Percentiles rank a stretch among this genome's conserved stretches.
phyloP scores from a whole-genome alignment of 1,140 invertebrate genomes.

The Drosophila persimilis region DNA sequence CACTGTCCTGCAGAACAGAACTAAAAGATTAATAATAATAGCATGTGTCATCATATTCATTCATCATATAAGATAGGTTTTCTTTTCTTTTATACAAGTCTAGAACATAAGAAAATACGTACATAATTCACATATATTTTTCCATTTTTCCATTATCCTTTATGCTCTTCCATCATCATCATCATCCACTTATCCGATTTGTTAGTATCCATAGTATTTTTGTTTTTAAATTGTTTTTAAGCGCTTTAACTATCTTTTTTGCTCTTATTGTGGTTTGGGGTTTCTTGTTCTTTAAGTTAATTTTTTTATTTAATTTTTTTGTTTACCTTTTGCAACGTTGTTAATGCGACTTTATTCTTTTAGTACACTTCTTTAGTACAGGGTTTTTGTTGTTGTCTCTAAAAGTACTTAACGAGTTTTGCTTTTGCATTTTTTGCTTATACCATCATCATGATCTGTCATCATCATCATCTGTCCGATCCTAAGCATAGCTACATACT shows the following conservation, averaged over 20 bases:
- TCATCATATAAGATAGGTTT: constrained; percentile 63
- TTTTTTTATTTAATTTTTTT: constrained; percentile 17
- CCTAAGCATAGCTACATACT: constrained; percentile 46
- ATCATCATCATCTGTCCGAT: constrained; percentile 32
- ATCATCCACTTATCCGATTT: constrained; percentile 15
- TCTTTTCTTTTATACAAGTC: constrained; percentile 64
- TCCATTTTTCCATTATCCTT: constrained; percentile 19
- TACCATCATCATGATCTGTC: constrained; percentile 10
- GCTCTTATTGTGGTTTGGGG: constrained; percentile 39
- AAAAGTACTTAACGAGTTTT: constrained; percentile 81
- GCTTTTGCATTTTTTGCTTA: constrained; percentile 57
- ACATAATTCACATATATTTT: constrained; percentile 70
- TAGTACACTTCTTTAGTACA: constrained; percentile 68
- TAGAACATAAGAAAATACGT: constrained; percentile 77
- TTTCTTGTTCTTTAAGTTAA: constrained; percentile 21
- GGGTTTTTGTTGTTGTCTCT: constrained; percentile 55
- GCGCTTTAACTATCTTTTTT: constrained; percentile 63
- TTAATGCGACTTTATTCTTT: constrained; percentile 65
- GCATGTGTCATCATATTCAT: constrained; percentile 12
- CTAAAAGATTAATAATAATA: constrained; percentile 56
- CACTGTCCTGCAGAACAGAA: constrained; percentile 61
- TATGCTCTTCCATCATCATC: neutral
- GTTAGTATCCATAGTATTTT: constrained; percentile 66
- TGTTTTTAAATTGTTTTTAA: constrained; percentile 64
- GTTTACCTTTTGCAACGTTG: constrained; percentile 47